phyloP scores from a whole-genome alignment of 2,113 vertebrate species.

The Laterallus jamaicensis region DNA sequence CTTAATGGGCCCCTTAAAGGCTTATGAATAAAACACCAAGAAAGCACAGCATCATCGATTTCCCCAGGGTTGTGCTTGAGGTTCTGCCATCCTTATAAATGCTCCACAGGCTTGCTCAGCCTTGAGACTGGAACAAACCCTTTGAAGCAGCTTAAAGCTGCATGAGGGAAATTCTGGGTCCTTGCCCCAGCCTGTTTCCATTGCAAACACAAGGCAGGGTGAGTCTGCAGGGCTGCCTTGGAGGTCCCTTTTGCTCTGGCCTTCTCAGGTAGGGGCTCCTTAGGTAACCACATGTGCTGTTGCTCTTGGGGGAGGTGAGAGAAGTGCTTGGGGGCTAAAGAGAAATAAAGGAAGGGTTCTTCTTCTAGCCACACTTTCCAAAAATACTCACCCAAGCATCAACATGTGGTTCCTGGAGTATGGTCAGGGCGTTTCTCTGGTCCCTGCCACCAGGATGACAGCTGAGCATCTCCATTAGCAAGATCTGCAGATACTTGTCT shows the following conservation, averaged over 20 bases:
- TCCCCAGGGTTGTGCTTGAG: constrained; percentile 19
- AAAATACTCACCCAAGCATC: background rate
- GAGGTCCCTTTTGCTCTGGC: background rate
- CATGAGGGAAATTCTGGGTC: background rate
- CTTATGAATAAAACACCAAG: constrained; percentile 69
- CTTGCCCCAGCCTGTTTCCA: background rate
- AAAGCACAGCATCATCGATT: constrained; percentile 47
- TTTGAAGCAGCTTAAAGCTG: constrained; percentile 29
- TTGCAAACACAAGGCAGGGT: background rate
- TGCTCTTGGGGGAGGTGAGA: background rate
- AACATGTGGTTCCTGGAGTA: background rate
- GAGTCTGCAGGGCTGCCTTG: background rate
- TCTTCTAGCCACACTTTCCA: background rate
- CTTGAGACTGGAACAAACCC: constrained; percentile 12
- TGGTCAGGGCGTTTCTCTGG: rapidly evolving
- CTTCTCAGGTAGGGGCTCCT: background rate
- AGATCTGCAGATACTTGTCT: background rate
- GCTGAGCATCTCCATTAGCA: background rate
- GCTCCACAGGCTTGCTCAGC: background rate
- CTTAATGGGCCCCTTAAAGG: constrained; percentile 57
- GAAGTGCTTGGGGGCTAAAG: background rate
- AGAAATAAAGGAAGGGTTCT: background rate
- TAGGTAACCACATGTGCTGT: background rate
- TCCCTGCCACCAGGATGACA: rapidly evolving
- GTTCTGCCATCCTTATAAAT: constrained; percentile 16